Base-by-base conservation (phyloP, 2,888 invertebrate species). In the Tinea semifulvella region DNA sequence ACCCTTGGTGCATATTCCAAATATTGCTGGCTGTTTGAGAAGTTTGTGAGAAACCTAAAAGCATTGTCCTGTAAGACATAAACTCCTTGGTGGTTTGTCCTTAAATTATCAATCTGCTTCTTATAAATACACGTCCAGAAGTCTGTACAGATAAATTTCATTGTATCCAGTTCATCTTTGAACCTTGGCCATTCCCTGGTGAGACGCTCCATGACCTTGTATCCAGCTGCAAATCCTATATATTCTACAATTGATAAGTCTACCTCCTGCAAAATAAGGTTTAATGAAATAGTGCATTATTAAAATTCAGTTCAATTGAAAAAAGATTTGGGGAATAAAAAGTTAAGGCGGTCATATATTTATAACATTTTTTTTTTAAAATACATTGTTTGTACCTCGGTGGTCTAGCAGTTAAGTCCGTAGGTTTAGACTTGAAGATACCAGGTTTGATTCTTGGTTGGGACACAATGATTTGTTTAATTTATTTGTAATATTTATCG, bases 71-170 rank as follows among this genome's bases (percentile, higher is more conserved):
- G 96, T 14, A 99, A 82, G 7, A 99, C 98, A 79, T 98, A 99
- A 43, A 98, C 94, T 7, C 98, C 98, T 76, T 98, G 92, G 68
- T 99, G 98, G 72, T 99, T 99, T 17, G 99, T 99, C 52, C 96
- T 80, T 43, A 99, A 81, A 69, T 98, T 98, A 65, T 99, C 98
- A 46, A 99, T 96, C 80, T 98, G 98, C 67, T 98, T 99, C 60
- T 96, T 97, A 67, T 96, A 98, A 25, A 98, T 87, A 27, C 93
- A 89, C n/a, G 92, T 91, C 99, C 99, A 99, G 64, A 98, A 97
- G 63, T 99, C 99, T 46, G 98, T 99, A 65, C 99, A 99, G 45
- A 99, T 93, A 58, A 98, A 98, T 70, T 99, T 99, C 85, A 99
- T 94, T 20, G 94, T 94, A 59, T 99, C 98, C 45, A 99, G 69